Evolutionary conservation across 1,140 invertebrate genomes (phyloP), one percentile per base, ranked within the genome.

Genomic region (Aphis gossypii): DNA sequence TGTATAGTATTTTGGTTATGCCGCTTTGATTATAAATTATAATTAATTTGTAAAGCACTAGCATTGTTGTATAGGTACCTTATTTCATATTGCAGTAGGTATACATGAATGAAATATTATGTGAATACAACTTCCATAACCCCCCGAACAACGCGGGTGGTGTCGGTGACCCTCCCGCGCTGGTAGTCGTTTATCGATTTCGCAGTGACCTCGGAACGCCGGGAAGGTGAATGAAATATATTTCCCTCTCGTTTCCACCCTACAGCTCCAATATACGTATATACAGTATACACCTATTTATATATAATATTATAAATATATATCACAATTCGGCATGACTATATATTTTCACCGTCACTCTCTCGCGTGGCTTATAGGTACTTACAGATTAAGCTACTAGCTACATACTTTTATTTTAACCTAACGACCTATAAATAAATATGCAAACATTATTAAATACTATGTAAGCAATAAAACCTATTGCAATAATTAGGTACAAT

Each of bases 131-230:
- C 25, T 84, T 84, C 38, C 83, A n/a, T n/a, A 30, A 84, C 38
- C 83, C 83, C 83, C 23, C 0, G 21, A 76, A 76, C 30, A n/a
- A 18, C 14, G 38, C 83, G 41, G 60, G 38, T 23, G 41, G 60
- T 76, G 38, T 41, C 83, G 25, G 60, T 83, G 76, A 83, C 76
- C 76, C 76, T 38, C 38, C 21, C 83, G 30, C 84, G 84, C 38
- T 87, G 20, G 25, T 87, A 76, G 44, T 87, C 46, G 86, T 88
- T 88, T n/a, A 88, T 88, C 86, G 86, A 88, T 88, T 48, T 88
- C 20, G 30, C 30, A 30, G 18, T 18, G 84, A 86, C 84, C 41
- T 25, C 46, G 86, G 46, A 6, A 46, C 86, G 86, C 86, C 18
- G 7, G 9, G 35, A 91, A 91, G 68, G 54, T 60, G 60, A 56